Conservation (phyloP, 2,113 vertebrate genomes). For the Rynchops niger region DNA sequence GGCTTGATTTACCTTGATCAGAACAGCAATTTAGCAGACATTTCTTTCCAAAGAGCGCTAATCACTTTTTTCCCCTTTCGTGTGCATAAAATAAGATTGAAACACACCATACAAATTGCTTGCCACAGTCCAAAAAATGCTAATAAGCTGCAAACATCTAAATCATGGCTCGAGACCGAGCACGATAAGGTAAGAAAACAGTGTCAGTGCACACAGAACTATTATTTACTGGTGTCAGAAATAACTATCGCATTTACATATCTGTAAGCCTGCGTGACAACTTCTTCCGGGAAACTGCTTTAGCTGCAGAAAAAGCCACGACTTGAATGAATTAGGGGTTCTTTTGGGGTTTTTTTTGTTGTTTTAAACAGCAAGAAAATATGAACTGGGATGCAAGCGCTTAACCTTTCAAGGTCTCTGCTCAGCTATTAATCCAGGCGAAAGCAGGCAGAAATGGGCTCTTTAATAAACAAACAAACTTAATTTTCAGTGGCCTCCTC, state of each 20-base stretch:
- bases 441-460: neutral
- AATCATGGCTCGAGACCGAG: slow-evolving; percentile 51
- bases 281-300: slow-evolving; percentile 66
- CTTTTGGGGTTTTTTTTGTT: neutral
- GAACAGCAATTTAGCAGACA: slow-evolving; percentile 41
- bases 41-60: slow-evolving; percentile 31
- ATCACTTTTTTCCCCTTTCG: slow-evolving; percentile 40
- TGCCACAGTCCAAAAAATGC: slow-evolving; percentile 47
- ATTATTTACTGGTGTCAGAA: slow-evolving; percentile 75
- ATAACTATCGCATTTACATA: slow-evolving; percentile 72
- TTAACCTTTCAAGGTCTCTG: slow-evolving; percentile 25
- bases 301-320: slow-evolving; percentile 58
- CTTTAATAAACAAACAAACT: neutral
- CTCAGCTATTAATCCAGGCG: neutral
- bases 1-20: slow-evolving; percentile 67
- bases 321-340: slow-evolving; percentile 17
- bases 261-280: slow-evolving; percentile 56
- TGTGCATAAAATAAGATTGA: slow-evolving; percentile 28
- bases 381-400: neutral
- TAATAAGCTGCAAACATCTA: slow-evolving; percentile 65
- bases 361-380: slow-evolving; percentile 7
- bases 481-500: neutral
- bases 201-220: slow-evolving; percentile 40
- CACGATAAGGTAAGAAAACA: slow-evolving; percentile 62
- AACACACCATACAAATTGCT: slow-evolving; percentile 32